Base-by-base conservation (phyloP, 2,797 vertebrate genomes). In the Hylomyscus alleni region DNA sequence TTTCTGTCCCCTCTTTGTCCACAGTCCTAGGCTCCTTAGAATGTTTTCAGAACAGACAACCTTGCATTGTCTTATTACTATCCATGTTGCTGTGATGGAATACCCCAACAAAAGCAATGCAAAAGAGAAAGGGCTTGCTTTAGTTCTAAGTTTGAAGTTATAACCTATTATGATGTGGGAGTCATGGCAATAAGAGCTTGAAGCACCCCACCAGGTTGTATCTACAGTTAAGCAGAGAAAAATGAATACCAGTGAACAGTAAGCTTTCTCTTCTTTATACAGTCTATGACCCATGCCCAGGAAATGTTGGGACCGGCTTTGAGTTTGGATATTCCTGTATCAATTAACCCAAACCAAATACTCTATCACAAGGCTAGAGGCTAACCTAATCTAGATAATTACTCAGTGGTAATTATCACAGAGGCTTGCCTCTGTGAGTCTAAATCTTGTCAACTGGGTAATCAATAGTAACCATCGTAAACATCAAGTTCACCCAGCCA, bases 1-100 rank as follows among this genome's bases (percentile, higher is more conserved):
- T 37, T 9, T 14, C 22, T 24, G 3, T 0, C 0, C 0, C 2
- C 4, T 2, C 4, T 17, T 0, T 69, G 1, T 2, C 6, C 7
- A 13, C 6, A 37, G 60, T 50, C 44, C 24, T 20, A 34, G 15
- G 9, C 44, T 56, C 50, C 44, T 86, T 44, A 60, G 24, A 69
- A 6, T 56, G 24, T 75, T 83, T 47, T n/a, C 29, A 90, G 92
- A 40, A 34, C 13, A 80, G 50, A 54, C 0, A 22, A 22, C 34
- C 11, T 75, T 37, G 67, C 52, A 87, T 31, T 56, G 13, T 54
- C 13, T 72, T 72, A n/a, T 40, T 86, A n/a, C 44, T 37, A 29
- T 73, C 29, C 69, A 37, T 31, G 24, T 31, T 87, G 67, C 69
- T 1, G 15, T 19, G 52, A 56, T 73, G 31, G 20, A 31, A 40